Evolutionary conservation across 2,797 vertebrate species (phyloP), one percentile per base, ranked within the genome.

Genomic region (Delichon dasypus): DNA sequence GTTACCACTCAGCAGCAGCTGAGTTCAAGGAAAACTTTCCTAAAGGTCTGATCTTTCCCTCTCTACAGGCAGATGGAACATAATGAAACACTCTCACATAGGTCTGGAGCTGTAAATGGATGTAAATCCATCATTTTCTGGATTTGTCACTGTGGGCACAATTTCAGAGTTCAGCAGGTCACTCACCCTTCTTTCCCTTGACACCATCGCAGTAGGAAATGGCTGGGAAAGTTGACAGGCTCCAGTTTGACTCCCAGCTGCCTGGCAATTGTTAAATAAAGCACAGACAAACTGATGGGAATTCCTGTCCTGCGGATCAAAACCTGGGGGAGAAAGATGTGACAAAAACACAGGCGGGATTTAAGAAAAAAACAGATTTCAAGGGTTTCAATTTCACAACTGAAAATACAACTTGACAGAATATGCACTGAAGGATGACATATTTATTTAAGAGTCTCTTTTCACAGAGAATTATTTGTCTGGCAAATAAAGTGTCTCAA

Each of bases 141-240:
- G 32, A 11, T 79, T 36, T 74, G 60, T 15, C 36, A 48, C n/a
- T 8, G 26, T 9, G 44, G 34, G 53, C 45, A 42, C 16, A 53
- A 22, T 9, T 55, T 51, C 50, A 71, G 21, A 11, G 32, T 2
- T 26, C 74, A 66, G 32, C 7, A 38, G 67, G 51, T n/a, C 79
- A 66, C 97, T 85, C 96, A 99, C 99, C 99, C 98, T 93, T 96
- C 98, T 51, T 97, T 97, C 44, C 98, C 98, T 93, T 99, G 99
- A 97, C 99, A 99, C 99, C 99, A 99, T 8, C 99, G 98, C 73
- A 99, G 96, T 25, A 99, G 97, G 95, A 99, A 99, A 96, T 99
- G 99, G 95, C 99, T 99, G 11, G 99, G 99, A 94, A 99, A 99
- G 98, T 99, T 99, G 93, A 99, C 99, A 1, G 99, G 99, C 82